Conservation (phyloP, 1,140 invertebrate genomes). For the Sinonovacula constricta region DNA sequence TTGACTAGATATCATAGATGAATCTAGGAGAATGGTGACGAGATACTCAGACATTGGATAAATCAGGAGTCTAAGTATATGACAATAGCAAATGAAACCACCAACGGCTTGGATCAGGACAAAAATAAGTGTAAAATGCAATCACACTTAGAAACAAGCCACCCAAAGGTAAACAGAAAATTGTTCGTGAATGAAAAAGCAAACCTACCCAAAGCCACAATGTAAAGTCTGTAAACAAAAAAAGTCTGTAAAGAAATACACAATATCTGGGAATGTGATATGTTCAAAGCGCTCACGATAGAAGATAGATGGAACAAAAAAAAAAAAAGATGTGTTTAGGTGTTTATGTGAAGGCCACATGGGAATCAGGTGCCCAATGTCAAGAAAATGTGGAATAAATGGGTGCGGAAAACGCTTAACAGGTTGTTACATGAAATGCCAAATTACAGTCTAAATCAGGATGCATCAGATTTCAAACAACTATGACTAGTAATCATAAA, state of each 20-base stretch:
- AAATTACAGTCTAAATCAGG: too few species aligned
- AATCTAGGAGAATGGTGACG: not conserved
- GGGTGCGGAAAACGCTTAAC: slow-evolving; percentile 1
- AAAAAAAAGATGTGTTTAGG: slow-evolving; percentile 15
- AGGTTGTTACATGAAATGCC: slow-evolving; percentile 2
- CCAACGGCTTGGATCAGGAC: not conserved
- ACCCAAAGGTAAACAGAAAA: not conserved
- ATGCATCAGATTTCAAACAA: not conserved
- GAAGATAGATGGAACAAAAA: slow-evolving; percentile 22
- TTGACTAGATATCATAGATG: not conserved
- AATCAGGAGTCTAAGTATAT: slow-evolving; percentile 4
- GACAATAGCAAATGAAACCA: not conserved
- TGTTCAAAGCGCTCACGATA: slow-evolving; percentile 2
- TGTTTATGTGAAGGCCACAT: slow-evolving; percentile 6
- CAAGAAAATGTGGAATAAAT: slow-evolving; percentile 9
- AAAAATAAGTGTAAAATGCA: not conserved
- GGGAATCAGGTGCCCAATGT: slow-evolving; percentile 1
- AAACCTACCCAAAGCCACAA: not conserved
- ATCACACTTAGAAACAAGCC: not conserved
- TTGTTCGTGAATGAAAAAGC: not conserved
- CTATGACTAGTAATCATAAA: not conserved
- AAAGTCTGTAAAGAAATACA: slow-evolving; percentile 8
- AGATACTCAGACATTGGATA: slow-evolving; percentile 4
- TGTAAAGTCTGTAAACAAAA: not conserved
- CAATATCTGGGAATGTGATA: slow-evolving; percentile 15